Conservation (phyloP, 2,888 invertebrate genomes). For the Cabera pusaria region DNA sequence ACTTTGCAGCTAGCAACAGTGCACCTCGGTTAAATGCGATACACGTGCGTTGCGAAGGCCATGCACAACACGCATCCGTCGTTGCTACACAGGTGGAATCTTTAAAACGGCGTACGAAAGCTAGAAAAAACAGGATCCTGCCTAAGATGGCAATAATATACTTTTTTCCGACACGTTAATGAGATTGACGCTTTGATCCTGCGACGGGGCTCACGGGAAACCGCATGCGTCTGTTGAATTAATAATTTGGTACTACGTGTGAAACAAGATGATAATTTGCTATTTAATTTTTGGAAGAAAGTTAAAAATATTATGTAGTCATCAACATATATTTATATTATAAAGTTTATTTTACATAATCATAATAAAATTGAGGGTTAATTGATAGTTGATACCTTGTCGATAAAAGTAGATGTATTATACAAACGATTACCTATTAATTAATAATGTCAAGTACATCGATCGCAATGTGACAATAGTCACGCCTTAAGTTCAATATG, state of each 20-base stretch:
- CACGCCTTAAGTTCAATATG: neutral
- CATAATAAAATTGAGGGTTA: too few relatives aligned
- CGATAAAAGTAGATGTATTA: too few relatives aligned
- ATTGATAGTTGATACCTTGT: too few relatives aligned
- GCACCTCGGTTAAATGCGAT: slow-evolving; percentile 50
- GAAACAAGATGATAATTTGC: neutral
- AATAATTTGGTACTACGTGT: slow-evolving; percentile 42
- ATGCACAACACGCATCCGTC: slow-evolving; percentile 56
- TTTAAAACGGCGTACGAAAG: slow-evolving; percentile 51
- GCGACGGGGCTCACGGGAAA: slow-evolving; percentile 52
- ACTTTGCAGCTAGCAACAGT: slow-evolving; percentile 42
- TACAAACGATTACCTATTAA: too few relatives aligned
- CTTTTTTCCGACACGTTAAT: slow-evolving; percentile 43
- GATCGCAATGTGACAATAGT: slow-evolving; percentile 1
- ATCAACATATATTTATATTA: too few relatives aligned
- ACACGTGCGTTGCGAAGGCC: slow-evolving; percentile 66
- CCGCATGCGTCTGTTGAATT: slow-evolving; percentile 51
- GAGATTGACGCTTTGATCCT: slow-evolving; percentile 53
- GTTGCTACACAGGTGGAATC: slow-evolving; percentile 56
- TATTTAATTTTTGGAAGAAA: neutral
- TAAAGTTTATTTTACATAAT: neutral
- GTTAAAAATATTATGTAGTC: too few relatives aligned
- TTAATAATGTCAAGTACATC: too few relatives aligned
- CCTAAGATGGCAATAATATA: slow-evolving; percentile 55
- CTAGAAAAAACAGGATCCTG: slow-evolving; percentile 46